A percentile compares a stretch with the other conserved stretches of the same genome.
Conservation (phyloP, 2,113 vertebrate species). For the Pelodiscus sinensis region DNA sequence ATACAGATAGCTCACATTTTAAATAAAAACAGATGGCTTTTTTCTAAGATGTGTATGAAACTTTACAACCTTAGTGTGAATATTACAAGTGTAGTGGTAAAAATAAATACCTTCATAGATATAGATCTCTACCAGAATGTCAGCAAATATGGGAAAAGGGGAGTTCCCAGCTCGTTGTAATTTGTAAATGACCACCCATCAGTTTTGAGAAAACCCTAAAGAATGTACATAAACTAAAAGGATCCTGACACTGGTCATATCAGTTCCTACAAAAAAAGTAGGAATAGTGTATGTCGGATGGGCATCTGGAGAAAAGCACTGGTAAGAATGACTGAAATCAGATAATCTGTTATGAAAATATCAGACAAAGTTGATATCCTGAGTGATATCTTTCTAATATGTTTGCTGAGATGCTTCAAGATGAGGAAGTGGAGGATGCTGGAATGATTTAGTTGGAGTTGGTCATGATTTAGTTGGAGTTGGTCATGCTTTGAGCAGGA, state of each 20-base stretch:
- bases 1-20: background rate
- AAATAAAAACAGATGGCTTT: background rate
- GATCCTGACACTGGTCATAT: background rate
- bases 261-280: background rate
- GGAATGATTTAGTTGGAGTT: no score
- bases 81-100: background rate
- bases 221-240: background rate
- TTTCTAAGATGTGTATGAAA: background rate
- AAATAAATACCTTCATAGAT: background rate
- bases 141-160: background rate
- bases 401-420: background rate
- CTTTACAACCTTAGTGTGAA: background rate
- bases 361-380: background rate
- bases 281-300: background rate
- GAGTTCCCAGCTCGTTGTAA: background rate
- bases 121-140: background rate
- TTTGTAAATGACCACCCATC: background rate
- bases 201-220: slow-evolving; percentile 2
- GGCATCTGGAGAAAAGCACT: background rate
- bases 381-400: background rate
- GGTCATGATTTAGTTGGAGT: no score
- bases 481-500: no score
- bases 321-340: background rate
- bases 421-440: background rate
- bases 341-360: background rate